A percentile compares a stretch with the other conserved stretches of the same genome.
Conservation (phyloP, 2,888 invertebrate species). For the Leucophora obtusa region DNA sequence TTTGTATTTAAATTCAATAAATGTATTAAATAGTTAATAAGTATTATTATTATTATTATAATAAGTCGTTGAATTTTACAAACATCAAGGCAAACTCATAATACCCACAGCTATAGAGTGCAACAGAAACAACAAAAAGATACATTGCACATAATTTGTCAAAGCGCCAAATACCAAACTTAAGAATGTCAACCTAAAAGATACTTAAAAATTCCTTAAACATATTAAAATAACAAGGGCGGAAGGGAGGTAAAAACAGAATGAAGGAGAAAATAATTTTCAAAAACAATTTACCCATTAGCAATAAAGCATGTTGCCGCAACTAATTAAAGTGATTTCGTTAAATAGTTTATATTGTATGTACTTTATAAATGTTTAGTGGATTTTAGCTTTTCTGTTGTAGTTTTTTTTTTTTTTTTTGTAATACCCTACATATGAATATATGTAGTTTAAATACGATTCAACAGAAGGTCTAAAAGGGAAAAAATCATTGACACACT, state of each 20-base stretch:
- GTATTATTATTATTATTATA: too few relatives aligned
- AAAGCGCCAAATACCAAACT: constrained; percentile 63
- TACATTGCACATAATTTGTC: constrained; percentile 58
- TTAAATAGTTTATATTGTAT: constrained; percentile 47
- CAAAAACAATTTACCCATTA: constrained; percentile 52
- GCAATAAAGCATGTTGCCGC: constrained; percentile 56
- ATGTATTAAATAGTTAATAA: too few relatives aligned
- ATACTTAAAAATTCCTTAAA: constrained; percentile 54
- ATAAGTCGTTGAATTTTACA: too few relatives aligned
- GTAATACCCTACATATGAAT: background rate
- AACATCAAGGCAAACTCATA: too few relatives aligned
- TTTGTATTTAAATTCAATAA: too few relatives aligned
- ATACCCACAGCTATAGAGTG: too few relatives aligned
- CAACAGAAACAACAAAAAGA: constrained; percentile 14
- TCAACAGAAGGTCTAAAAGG: too few relatives aligned
- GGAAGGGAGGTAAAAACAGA: background rate
- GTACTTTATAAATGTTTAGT: background rate
- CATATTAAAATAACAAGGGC: constrained; percentile 31
- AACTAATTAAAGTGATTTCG: constrained; percentile 60
- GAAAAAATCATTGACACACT: too few relatives aligned
- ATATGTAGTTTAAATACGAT: too few relatives aligned
- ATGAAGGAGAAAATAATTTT: constrained; percentile 16
- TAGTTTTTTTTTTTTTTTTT: constrained; percentile 9
- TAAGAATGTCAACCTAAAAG: constrained; percentile 61
- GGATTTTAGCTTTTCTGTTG: background rate